Base-by-base conservation (phyloP, 2,113 vertebrate genomes). In the Chaetops frenatus region DNA sequence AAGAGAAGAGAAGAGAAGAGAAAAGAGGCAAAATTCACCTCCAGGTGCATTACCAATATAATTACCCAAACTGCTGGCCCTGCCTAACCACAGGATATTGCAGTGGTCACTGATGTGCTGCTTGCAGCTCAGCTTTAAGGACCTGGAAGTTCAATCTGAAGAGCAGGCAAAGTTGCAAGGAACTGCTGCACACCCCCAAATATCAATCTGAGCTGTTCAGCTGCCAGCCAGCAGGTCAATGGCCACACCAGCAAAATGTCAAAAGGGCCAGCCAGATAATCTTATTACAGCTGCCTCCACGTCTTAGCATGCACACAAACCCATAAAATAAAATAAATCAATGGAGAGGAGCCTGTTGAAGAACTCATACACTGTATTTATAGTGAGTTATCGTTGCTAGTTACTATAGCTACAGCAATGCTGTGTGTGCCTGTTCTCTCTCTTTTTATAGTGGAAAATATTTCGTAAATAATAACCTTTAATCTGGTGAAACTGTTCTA, bases 381-480 rank as follows among this genome's bases (percentile, higher is more conserved):
- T 69, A 94, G 90, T 87, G 88, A 96, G 90, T 95, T 95, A 92
- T 94, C 70, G 8, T 31, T 81, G 92, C 93, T 95, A 86, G 96
- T 97, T 96, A 77, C 97, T 96, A 97, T 96, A 96, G 96, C 48
- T 93, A 97, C 95, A 86, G 92, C 72, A 87, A 91, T 93, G 82
- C 90, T 78, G 62, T 56, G 62, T 80, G 69, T 94, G 94, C 72
- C 90, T 91, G 60, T 45, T 89, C 94, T 57, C 89, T 50, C 71
- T 89, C 65, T 38, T 88, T 90, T 86, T 78, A 64, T 38, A 77
- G 91, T 36, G 86, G 91, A 88, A 96, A 89, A 85, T 85, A 95
- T 92, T 97, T 97, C 47, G 62, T 84, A 88, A 96, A 84, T 81
- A 93, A 87, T 86, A 90, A 93, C 35, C 69, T 92, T 92, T 85